Conservation (phyloP, 2,113 vertebrate species). For the Vulpes vulpes region DNA sequence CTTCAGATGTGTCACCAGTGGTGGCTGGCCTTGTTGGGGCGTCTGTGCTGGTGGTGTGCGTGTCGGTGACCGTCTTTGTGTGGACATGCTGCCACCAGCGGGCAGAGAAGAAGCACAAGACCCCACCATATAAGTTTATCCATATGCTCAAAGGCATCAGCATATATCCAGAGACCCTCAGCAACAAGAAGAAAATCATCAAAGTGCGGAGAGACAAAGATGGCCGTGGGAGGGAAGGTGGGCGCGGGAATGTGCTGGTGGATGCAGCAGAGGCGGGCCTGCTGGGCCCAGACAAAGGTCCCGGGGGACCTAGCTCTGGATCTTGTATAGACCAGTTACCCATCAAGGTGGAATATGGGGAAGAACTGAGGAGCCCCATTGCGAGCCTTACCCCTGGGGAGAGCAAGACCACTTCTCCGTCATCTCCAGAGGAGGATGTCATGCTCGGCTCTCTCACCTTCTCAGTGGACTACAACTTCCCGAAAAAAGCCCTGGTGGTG, state of each 20-base stretch:
- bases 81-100: constrained; percentile 98
- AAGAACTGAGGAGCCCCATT: constrained; percentile 90
- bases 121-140: constrained; percentile 96
- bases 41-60: constrained; percentile 93
- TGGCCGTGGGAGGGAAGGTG: constrained; percentile 73
- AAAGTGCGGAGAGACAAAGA: constrained; percentile 87
- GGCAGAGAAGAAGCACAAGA: constrained; percentile 90
- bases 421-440: constrained; percentile 91
- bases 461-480: constrained; percentile 98
- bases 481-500: constrained; percentile 97
- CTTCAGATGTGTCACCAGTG: constrained; percentile 95
- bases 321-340: constrained; percentile 89
- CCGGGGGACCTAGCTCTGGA: constrained; percentile 42
- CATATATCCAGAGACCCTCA: constrained; percentile 97
- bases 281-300: constrained; percentile 70
- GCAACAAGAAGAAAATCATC: constrained; percentile 94
- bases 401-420: constrained; percentile 91
- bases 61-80: constrained; percentile 94
- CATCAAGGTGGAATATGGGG: constrained; percentile 91
- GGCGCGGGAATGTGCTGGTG: constrained; percentile 85
- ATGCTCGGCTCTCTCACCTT: constrained; percentile 93
- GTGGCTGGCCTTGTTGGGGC: constrained; percentile 97
- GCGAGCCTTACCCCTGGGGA: constrained; percentile 91
- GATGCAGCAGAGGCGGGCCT: constrained; percentile 91
- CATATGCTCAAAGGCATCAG: constrained; percentile 99